Conservation (phyloP, 2,888 invertebrate species). For the Eilema griseolum region DNA sequence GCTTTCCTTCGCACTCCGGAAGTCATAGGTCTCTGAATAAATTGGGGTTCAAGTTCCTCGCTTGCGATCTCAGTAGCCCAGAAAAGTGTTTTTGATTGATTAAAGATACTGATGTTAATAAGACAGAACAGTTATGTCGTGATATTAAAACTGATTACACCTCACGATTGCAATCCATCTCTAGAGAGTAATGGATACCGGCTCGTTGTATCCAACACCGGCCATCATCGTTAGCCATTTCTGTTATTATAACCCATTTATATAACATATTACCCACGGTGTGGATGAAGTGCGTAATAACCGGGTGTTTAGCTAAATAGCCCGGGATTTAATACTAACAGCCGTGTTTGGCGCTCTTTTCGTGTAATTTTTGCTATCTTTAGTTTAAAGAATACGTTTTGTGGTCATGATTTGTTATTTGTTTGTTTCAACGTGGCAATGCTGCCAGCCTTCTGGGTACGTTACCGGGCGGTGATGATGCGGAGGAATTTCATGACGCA, state of each 20-base stretch:
- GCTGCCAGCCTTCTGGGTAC: too few relatives aligned
- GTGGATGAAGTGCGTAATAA: constrained; percentile 52
- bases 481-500: too few relatives aligned
- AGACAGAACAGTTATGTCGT: neutral
- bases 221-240: constrained; percentile 62
- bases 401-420: constrained; percentile 10
- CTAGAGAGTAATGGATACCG: constrained; percentile 49
- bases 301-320: constrained; percentile 56
- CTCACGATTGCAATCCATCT: constrained; percentile 59
- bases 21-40: too few relatives aligned
- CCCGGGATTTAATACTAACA: constrained; percentile 49
- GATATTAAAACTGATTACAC: constrained; percentile 46
- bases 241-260: constrained; percentile 64
- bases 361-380: constrained; percentile 31
- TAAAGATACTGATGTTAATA: neutral
- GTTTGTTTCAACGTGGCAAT: too few relatives aligned
- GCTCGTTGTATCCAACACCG: constrained; percentile 41
- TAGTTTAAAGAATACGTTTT: constrained; percentile 24
- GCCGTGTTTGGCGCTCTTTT: constrained; percentile 39
- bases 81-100: neutral
- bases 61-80: neutral
- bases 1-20: too few relatives aligned
- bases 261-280: constrained; percentile 55
- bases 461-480: too few relatives aligned
- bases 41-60: too few relatives aligned